Evolutionary conservation across 1,140 invertebrate species (phyloP), one percentile per base, ranked within the genome.

Genomic region (Caerostris extrusa): DNA sequence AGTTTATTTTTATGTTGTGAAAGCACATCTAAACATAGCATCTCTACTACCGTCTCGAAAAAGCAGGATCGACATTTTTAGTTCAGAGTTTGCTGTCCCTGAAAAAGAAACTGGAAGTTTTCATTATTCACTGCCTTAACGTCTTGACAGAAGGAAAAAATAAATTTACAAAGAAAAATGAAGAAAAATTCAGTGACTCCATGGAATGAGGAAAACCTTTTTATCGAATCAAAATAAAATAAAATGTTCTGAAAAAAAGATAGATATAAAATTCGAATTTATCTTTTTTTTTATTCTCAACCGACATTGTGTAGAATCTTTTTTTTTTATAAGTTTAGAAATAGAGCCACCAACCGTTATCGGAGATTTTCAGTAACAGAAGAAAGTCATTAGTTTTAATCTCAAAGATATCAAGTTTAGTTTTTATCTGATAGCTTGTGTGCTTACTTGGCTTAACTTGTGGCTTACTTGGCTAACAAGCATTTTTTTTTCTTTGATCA

Each of bases 1-100:
- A 77, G 71, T 77, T 77, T 77, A 77, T 77, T 77, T 77, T 77
- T 77, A 50, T 77, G 71, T 50, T 77, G 50, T 53, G 71, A 50
- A 77, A 77, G 10, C 71, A 12, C 19, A 50, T 77, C 71, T 77
- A 77, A 77, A 77, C 71, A 50, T 77, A 77, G 71, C 5, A 77
- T 34, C 34, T 34, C 34, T 34, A 34, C 2, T 34, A 77, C 8
- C 7, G 50, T 50, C 7, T 19, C 12, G 34, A 77, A 77, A 77
- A 77, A 77, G 71, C 10, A 12, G 34, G 10, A 50, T 10, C 71
- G 71, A 77, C 71, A 77, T 77, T 77, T 77, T 77, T 77, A 77
- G 71, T 12, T 77, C 71, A 77, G 34, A 53, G 71, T 77, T 12
- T 77, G 34, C 34, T 50, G 34, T 77, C 71, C 71, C 71, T 77